phyloP scores from a whole-genome alignment of 2,888 invertebrate genomes.

The Epinotia ramella region DNA sequence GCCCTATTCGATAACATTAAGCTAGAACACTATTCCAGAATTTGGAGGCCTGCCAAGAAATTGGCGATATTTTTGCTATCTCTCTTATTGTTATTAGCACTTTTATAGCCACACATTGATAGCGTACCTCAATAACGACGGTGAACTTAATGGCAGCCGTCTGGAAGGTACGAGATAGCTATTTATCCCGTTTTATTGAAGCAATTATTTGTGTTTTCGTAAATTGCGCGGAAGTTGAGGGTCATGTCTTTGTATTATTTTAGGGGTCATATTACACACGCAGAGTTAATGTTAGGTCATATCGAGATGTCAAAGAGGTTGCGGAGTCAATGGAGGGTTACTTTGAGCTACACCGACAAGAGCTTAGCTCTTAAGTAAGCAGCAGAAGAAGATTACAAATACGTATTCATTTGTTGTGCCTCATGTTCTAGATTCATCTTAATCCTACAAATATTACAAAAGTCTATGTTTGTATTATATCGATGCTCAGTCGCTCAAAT shows the following conservation, averaged over 20 bases:
- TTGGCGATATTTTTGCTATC: conserved; percentile 53
- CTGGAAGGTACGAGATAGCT: conserved; percentile 28
- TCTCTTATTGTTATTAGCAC: conserved; percentile 55
- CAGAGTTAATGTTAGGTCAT: too few relatives aligned
- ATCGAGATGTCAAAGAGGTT: too few relatives aligned
- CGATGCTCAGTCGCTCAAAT: too few relatives aligned
- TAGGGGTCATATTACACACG: neutral
- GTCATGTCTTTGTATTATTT: neutral
- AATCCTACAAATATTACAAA: too few relatives aligned
- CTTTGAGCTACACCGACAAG: too few relatives aligned
- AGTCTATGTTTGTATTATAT: too few relatives aligned
- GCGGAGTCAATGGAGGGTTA: too few relatives aligned
- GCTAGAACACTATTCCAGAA: conserved; percentile 45
- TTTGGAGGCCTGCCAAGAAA: conserved; percentile 58
- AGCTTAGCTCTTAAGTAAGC: too few relatives aligned
- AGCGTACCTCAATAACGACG: conserved; percentile 32
- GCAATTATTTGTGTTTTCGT: conserved; percentile 26
- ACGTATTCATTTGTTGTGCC: too few relatives aligned
- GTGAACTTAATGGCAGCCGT: conserved; percentile 28
- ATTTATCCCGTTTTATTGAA: conserved; percentile 34
- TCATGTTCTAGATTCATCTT: too few relatives aligned
- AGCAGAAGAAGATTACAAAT: neutral
- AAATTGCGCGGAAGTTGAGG: conserved; percentile 13
- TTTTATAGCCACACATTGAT: conserved; percentile 49
- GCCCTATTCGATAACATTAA: conserved; percentile 39